Evolutionary conservation across 2,113 vertebrate species (phyloP), one percentile per base, ranked within the genome.

Genomic region (Otolemur garnettii): DNA sequence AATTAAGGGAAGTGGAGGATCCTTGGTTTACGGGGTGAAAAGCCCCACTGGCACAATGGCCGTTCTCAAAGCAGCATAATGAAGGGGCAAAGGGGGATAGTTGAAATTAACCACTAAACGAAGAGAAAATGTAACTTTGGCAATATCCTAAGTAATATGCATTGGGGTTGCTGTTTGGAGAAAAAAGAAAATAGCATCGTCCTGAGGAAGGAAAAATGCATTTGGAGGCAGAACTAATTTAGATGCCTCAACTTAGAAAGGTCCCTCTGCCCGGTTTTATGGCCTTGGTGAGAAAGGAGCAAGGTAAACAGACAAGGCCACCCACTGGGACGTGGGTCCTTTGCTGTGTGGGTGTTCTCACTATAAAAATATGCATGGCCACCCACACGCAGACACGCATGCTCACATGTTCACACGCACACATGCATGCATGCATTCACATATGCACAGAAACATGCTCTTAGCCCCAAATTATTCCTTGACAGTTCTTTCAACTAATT

Each of bases 291-390:
- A 97, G 86, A 90, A 82, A 78, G 38, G 13, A 93, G 28, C 71
- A 83, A 85, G 84, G 94, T 90, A 91, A 95, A 97, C 87, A 91
- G 0, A 57, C 35, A 84, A 86, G 95, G 62, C 95, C 96, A 97
- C 94, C 94, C 95, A 94, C 71, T 17, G 53, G 79, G 80, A 84
- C 55, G 15, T 0, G 15, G 42, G 57, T 28, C 8, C 30, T 55
- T 35, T 78, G 22, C 80, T 30, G 9, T 24, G 19, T n/a, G 68
- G 19, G 26, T 89, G 60, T 90, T 89, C 59, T 95, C 94, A 59
- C 15, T 90, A 55, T 82, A 62, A 90, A 94, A 94, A 42, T 18
- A 69, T 1, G 15, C 24, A 85, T 1, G 82, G 28, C 42, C 62
- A 71, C 72, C 83, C 60, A 81, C 81, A 64, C 80, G 87, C 24